phyloP scores from a whole-genome alignment of 2,888 invertebrate species.

The Polyommatus iphigenia region DNA sequence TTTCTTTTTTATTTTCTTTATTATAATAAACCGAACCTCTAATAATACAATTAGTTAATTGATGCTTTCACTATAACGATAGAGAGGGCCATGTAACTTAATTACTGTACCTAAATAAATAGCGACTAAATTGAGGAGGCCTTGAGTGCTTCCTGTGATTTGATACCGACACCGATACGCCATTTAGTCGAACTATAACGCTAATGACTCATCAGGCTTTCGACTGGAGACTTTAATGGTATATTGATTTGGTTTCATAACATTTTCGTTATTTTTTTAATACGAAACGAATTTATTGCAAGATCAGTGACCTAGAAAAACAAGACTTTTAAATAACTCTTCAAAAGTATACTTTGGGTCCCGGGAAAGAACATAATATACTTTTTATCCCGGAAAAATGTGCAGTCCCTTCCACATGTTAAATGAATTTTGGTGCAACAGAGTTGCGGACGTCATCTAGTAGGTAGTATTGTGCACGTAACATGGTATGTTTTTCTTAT shows the following conservation, averaged over 20 bases:
- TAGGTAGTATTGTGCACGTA: too few relatives aligned
- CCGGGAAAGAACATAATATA: too few relatives aligned
- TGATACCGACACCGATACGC: constrained; percentile 21
- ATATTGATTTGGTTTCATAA: not conserved
- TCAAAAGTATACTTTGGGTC: too few relatives aligned
- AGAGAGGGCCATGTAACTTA: constrained; percentile 1
- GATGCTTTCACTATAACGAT: not conserved
- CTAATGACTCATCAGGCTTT: not conserved
- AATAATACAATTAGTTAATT: not conserved
- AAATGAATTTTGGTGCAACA: too few relatives aligned
- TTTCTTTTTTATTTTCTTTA: not conserved
- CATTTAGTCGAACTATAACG: not conserved
- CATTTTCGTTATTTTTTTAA: not conserved
- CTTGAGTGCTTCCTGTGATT: constrained; percentile 22
- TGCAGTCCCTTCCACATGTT: too few relatives aligned
- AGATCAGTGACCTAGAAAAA: too few relatives aligned
- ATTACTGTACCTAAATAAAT: constrained; percentile 14
- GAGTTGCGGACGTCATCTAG: too few relatives aligned
- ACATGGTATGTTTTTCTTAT: too few relatives aligned
- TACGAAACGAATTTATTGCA: too few relatives aligned
- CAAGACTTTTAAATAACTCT: too few relatives aligned
- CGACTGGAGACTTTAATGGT: not conserved
- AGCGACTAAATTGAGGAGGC: not conserved
- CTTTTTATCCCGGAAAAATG: too few relatives aligned
- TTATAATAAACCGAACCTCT: not conserved